Evolutionary conservation across 2,888 invertebrate species (phyloP), one percentile per base, ranked within the genome.

Genomic region (Orthonevra nobilis): DNA sequence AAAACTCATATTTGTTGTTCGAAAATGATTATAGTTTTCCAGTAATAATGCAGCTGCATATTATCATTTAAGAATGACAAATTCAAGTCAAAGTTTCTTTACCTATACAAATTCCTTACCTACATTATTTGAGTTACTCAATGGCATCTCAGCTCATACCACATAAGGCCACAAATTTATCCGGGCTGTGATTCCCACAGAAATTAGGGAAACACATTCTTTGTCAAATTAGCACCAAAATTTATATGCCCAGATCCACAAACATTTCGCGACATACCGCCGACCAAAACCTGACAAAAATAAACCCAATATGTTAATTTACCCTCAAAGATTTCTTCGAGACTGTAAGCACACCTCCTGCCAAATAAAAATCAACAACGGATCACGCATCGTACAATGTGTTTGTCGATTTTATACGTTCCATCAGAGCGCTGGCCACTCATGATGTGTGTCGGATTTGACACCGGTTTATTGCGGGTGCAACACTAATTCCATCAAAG

Each of bases 271-370:
- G 32, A 66, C 26, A 54, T 19, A 34, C 54, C 66, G 30, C 19
- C 4, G 20, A 30, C 14, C 50, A 52, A 52, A 52, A 60, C 38
- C 54, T 44, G 38, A 54, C 60, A 60, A 68, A 70, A 54, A 54
- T 66, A 60, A 68, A 69, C 34, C 50, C 56, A n/a, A 50, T 58
- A 69, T 69, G 75, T 50, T 69, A 56, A 68, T 69, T 61, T 52
- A 28, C 3, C 26, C 17, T 38, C 60, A 38, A 15, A 46, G 36
- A 44, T 20, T 58, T 48, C 17, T 38, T 54, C 30, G 12, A 46
- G 36, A 44, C 15, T 58, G 40, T 44, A 19, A 44, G 42, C 46
- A 19, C 17, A 50, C 9, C 32, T 50, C 20, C 34, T 63, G 75
- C 42, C 63, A 69, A 56, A 75, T 75, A 75, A 75, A 75, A 19